A percentile compares a stretch with the other conserved stretches of the same genome.
Evolutionary conservation across 2,797 vertebrate species (phyloP).

Genomic region (Triplophysa yarkandensis): DNA sequence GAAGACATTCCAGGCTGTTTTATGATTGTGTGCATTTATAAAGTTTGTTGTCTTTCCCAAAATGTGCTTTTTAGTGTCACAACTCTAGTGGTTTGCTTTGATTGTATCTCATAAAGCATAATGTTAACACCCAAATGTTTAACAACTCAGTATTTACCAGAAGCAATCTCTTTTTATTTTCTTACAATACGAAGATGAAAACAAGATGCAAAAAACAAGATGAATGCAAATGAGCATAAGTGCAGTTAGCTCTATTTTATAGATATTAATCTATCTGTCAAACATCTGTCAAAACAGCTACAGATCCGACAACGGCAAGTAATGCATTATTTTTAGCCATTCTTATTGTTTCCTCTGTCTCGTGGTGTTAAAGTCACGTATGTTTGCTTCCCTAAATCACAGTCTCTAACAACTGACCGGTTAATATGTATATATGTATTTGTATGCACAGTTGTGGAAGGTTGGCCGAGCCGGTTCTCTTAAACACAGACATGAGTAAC

Average conservation of each 20-base stretch:
- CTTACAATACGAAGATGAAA: too few species aligned
- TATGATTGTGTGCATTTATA: conserved; percentile 3
- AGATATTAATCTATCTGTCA: too few species aligned
- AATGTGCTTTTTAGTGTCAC: conserved; percentile 1
- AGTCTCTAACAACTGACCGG: conserved; percentile 10
- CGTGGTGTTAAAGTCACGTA: neutral
- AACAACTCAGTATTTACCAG: neutral
- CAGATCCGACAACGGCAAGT: neutral
- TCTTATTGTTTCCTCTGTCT: neutral
- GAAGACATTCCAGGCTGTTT: conserved; percentile 17
- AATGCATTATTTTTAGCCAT: neutral
- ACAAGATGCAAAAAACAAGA: too few species aligned
- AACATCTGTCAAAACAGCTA: neutral
- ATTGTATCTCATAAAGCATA: conserved; percentile 5
- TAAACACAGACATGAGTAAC: conserved; percentile 23
- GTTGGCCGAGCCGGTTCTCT: conserved; percentile 14
- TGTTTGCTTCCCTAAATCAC: conserved; percentile 7
- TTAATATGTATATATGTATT: conserved; percentile 13
- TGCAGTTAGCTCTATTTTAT: too few species aligned
- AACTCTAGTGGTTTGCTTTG: neutral
- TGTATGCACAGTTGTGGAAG: conserved; percentile 31
- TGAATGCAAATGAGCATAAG: too few species aligned
- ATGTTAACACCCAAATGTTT: neutral
- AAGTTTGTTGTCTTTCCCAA: conserved; percentile 3
- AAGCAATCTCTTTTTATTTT: too few species aligned